Percentiles rank a stretch among this genome's conserved stretches.
These are phyloP conservation scores for Galerucella nymphaeae DNA, from an alignment of 2,888 invertebrate genomes.

Conservation along the genomic window DNA sequence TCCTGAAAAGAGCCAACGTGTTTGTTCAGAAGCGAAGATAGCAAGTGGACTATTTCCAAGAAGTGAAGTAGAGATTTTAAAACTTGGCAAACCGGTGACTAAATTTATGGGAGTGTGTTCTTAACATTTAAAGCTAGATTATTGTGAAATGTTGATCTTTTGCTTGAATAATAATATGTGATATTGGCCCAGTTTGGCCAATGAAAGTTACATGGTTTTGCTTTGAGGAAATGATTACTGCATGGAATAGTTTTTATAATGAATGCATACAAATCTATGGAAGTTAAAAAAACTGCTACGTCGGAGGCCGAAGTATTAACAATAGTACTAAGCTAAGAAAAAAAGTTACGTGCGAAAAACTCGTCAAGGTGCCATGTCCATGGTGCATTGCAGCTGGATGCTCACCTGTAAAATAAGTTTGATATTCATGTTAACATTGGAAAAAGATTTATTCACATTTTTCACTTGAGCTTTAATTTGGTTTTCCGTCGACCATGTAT, in stretches of 20 bases:
- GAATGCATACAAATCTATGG: constrained; percentile 13
- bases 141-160: too few species aligned
- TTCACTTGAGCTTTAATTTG: too few species aligned
- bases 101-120: too few species aligned
- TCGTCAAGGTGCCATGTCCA: constrained; percentile 65
- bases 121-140: too few species aligned
- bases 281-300: constrained; percentile 46
- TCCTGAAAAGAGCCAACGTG: too few species aligned
- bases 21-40: too few species aligned
- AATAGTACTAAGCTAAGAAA: constrained; percentile 55
- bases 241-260: neutral
- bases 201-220: neutral
- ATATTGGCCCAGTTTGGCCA: neutral
- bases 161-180: too few species aligned
- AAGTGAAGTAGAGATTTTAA: too few species aligned
- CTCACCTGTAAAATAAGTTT: constrained; percentile 74
- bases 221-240: neutral
- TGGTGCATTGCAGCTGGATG: constrained; percentile 90
- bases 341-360: constrained; percentile 57
- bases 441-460: too few species aligned
- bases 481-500: too few species aligned
- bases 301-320: constrained; percentile 50
- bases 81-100: too few species aligned
- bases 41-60: too few species aligned
- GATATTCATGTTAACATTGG: neutral